Base-by-base conservation (phyloP, 2,113 vertebrate species). In the Nesogale talazaci region DNA sequence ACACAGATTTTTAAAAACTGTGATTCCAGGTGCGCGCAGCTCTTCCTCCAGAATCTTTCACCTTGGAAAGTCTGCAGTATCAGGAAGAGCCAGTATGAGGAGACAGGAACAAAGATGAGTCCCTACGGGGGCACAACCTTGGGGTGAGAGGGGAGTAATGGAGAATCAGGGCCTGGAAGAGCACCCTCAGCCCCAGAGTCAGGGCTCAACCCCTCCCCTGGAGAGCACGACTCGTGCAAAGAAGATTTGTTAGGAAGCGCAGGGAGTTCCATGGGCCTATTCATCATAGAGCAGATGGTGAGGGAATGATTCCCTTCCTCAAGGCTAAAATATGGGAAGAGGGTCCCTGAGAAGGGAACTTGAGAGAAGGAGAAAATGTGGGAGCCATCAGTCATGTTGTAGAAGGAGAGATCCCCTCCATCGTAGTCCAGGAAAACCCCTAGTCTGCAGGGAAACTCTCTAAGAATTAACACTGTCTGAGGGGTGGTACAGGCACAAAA, bases 361-460 rank as follows among this genome's bases (percentile, higher is more conserved):
- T 95, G 97, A 9, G 46, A 91, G 93, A 98, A 98, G 25, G 98
- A 98, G 96, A 98, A 77, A 36, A 98, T 97, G 96, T 98, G 98
- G 89, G 96, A 91, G 65, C 97, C 98, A 10, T 97, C 97, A 9
- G 97, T 97, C 59, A 96, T 92, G 12, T 98, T 98, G 94, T 97
- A 98, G 96, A 99, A 98, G 46, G 98, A 98, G 56, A 98, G 92
- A 0, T 85, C 92, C 19, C 98, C 97, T 78, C 94, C 95, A 0
- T 81, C 11, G 22, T 97, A 97, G 78, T 98, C 98, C 95, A 99
- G 70, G 88, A 98, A 98, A 72, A 98, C 83, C 1, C 94, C 98
- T 72, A 98, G 83, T 59, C 46, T 97, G 81, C n/a, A 89, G 22
- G 97, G 95, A 83, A 63, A 83, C 38, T 94, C 84, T 7, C 86